Evolutionary conservation across 1,140 invertebrate species (phyloP), one percentile per base, ranked within the genome.

Genomic region (Saccostrea glomerata): DNA sequence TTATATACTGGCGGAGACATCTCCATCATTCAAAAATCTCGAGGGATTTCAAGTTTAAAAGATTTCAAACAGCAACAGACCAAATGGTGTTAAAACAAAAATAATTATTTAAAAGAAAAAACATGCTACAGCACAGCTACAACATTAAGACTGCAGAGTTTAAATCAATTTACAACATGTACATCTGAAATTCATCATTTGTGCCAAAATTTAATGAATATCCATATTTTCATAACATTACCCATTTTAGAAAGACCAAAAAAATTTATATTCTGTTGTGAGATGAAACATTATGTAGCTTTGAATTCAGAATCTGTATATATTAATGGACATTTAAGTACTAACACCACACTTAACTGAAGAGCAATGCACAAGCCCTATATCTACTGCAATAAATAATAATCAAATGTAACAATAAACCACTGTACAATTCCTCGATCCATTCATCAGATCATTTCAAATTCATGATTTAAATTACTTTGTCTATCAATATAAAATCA

Each of bases 351-450:
- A 77, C 70, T 77, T 25, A 23, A 77, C 11, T 30, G 70, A 77
- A 36, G 70, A 77, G 70, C 70, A 77, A 77, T 77, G 70, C 70
- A 77, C 70, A 12, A 36, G 30, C 12, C 30, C 70, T 77, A 77
- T 25, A 77, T 77, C 70, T 77, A 77, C 70, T 36, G 70, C 70
- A 77, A 77, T 77, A 77, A 77, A 77, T 77, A 73, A 73, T 73
- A 7, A 77, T 77, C n/a, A 73, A 23, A 77, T 77, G 30, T 77
- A 77, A 30, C 70, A 77, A 77, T 30, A 17, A 30, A 77, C 70
- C 70, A 77, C 70, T 77, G 70, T 77, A 77, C 70, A 77, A 77
- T 77, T 36, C 70, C 23, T 77, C 4, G 70, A 77, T 77, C 23
- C 30, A 77, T 77, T 15, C 30, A 36, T 77, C 30, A 77, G 70